Conservation (phyloP, 2,888 invertebrate genomes). For the Eumacrocentrus americanus region DNA sequence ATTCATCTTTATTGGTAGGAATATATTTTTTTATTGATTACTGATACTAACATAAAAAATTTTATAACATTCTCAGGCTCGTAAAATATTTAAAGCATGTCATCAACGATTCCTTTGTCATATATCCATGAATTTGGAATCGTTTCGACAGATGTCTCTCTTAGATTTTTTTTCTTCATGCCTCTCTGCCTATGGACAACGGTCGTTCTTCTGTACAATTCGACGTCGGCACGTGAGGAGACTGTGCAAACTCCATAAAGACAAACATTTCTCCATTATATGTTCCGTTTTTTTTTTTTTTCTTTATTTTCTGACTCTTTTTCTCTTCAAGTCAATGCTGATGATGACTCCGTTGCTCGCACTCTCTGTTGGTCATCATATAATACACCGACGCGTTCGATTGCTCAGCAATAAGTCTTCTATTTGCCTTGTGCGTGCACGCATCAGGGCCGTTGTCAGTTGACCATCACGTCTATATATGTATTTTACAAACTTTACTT, state of each 20-base stretch:
- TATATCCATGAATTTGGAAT: slow-evolving; percentile 23
- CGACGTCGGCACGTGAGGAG: slow-evolving; percentile 54
- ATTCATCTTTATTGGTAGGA: no score
- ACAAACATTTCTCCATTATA: slow-evolving; percentile 28
- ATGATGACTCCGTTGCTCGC: no score
- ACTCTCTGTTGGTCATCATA: neutral
- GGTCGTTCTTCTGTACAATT: slow-evolving; percentile 43
- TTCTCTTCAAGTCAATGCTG: no score
- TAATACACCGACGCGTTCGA: slow-evolving; percentile 1
- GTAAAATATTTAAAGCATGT: slow-evolving; percentile 13
- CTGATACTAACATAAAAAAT: neutral
- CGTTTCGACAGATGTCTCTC: slow-evolving; percentile 22
- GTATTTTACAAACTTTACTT: neutral
- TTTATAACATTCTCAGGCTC: neutral
- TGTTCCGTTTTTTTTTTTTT: neutral
- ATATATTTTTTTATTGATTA: no score
- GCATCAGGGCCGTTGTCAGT: neutral
- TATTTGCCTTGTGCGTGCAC: neutral
- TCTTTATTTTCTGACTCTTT: neutral
- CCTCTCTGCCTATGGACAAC: slow-evolving; percentile 21
- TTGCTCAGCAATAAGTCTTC: neutral
- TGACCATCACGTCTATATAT: neutral
- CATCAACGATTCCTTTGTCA: slow-evolving; percentile 4
- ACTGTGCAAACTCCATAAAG: slow-evolving; percentile 48
- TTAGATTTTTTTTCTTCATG: slow-evolving; percentile 16